A percentile compares a stretch with the other conserved stretches of the same genome.
Conservation (phyloP, 2,113 vertebrate genomes). For the Sprattus sprattus region DNA sequence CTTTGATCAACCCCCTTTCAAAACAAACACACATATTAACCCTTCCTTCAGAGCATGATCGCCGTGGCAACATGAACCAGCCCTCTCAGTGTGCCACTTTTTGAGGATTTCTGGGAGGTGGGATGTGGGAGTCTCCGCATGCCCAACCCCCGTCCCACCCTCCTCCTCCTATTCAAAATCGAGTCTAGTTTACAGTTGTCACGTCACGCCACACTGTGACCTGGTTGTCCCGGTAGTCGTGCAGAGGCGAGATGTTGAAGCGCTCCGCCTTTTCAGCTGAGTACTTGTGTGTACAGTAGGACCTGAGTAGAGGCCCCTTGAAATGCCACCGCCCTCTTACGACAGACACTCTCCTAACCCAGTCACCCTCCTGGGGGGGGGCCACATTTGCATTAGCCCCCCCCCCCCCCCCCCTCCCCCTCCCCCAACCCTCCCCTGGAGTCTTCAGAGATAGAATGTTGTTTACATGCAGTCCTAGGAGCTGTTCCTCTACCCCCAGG, state of each 20-base stretch:
- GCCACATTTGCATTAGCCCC: too few species aligned
- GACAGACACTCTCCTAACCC: background rate
- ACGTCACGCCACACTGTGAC: background rate
- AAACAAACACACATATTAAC: background rate
- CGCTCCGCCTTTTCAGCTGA: background rate
- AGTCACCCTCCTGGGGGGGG: too few species aligned
- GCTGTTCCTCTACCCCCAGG: background rate
- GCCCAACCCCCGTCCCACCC: background rate
- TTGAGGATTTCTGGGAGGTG: background rate
- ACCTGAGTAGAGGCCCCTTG: background rate
- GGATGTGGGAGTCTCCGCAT: background rate
- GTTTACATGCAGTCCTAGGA: conserved; percentile 1
- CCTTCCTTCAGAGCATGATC: background rate
- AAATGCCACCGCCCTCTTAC: background rate
- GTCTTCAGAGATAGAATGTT: background rate
- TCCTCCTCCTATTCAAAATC: background rate
- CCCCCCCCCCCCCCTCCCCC: too few species aligned
- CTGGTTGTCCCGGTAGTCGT: background rate
- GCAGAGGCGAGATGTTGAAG: background rate
- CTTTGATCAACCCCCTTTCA: background rate
- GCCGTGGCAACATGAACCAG: background rate
- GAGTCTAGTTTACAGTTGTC: background rate
- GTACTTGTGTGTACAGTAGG: background rate
- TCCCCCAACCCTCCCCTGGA: background rate
- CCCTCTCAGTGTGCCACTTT: background rate